These are phyloP conservation scores for Brachyhypopomus occidentalis DNA, from an alignment of 2,113 vertebrate species.

Conservation along the genomic window DNA sequence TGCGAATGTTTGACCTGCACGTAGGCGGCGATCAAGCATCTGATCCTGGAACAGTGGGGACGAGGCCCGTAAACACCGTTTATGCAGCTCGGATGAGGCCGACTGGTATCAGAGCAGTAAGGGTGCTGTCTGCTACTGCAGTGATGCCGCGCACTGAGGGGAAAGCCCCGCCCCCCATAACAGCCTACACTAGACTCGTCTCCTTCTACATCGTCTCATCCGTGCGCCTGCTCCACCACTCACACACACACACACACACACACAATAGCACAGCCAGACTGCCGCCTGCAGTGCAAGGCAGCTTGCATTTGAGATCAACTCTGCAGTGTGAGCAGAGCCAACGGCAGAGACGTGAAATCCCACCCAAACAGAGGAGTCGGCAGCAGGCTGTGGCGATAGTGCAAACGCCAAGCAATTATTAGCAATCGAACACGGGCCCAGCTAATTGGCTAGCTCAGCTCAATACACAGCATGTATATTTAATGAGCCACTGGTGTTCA, in stretches of 20 bases:
- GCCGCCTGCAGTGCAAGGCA: constrained; percentile 64
- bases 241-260: constrained; percentile 18
- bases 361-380: constrained; percentile 28
- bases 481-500: constrained; percentile 54
- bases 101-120: constrained; percentile 46
- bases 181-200: constrained; percentile 9
- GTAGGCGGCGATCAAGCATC: constrained; percentile 23
- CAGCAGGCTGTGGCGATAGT: constrained; percentile 30
- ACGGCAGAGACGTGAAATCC: constrained; percentile 49
- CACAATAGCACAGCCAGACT: constrained; percentile 56
- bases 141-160: constrained; percentile 2
- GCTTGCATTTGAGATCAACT: constrained; percentile 35
- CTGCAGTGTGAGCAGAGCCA: constrained; percentile 35
- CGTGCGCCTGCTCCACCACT: constrained; percentile 10
- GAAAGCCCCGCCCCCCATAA: constrained; percentile 9
- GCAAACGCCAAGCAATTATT: constrained; percentile 52
- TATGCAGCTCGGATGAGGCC: constrained; percentile 46
- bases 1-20: constrained; percentile 5
- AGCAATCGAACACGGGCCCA: constrained; percentile 49
- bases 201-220: constrained; percentile 26
- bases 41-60: constrained; percentile 14
- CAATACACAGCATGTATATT: constrained; percentile 62
- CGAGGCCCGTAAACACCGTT: constrained; percentile 44
- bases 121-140: constrained; percentile 31
- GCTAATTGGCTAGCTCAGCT: constrained; percentile 57